Percentiles rank a stretch among this genome's conserved stretches.
Evolutionary conservation across 2,888 invertebrate species (phyloP).

Genomic region (Lymantria monacha): DNA sequence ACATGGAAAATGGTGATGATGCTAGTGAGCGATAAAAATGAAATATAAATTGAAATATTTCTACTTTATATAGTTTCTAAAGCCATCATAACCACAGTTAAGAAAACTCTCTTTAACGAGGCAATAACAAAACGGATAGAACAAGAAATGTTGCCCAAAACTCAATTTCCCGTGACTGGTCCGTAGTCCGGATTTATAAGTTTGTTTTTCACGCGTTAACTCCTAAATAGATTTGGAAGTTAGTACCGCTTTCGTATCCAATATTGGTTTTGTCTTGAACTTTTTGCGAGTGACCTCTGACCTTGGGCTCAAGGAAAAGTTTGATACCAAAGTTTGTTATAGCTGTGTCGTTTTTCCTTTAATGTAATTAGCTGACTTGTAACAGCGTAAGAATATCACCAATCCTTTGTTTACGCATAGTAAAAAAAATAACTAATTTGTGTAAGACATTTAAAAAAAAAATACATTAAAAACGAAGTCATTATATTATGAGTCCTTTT

Average conservation of each 20-base stretch:
- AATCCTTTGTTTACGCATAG: too few species aligned
- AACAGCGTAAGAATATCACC: too few species aligned
- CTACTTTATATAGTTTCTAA: too few species aligned
- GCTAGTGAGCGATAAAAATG: too few species aligned
- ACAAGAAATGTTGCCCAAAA: constrained; percentile 17
- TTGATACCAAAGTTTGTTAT: background rate
- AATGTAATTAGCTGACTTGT: too few species aligned
- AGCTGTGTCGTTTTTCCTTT: background rate
- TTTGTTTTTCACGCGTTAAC: constrained; percentile 38
- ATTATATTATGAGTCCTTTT: too few species aligned
- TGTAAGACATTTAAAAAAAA: too few species aligned
- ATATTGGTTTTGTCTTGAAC: constrained; percentile 35
- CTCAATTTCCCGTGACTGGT: constrained; percentile 25
- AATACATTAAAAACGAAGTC: too few species aligned
- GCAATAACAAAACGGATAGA: constrained; percentile 2
- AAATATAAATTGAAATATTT: too few species aligned
- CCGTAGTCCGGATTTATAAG: constrained; percentile 27
- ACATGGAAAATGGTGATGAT: too few species aligned
- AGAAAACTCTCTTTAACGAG: background rate
- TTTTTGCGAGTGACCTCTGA: constrained; percentile 16
- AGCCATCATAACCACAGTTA: too few species aligned
- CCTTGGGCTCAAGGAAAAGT: constrained; percentile 9
- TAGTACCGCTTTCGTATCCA: constrained; percentile 16
- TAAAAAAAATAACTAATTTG: too few species aligned
- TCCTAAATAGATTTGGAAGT: constrained; percentile 37